Evolutionary conservation across 2,888 invertebrate species (phyloP), one percentile per base, ranked within the genome.

Genomic region (Drosophila bunnanda): DNA sequence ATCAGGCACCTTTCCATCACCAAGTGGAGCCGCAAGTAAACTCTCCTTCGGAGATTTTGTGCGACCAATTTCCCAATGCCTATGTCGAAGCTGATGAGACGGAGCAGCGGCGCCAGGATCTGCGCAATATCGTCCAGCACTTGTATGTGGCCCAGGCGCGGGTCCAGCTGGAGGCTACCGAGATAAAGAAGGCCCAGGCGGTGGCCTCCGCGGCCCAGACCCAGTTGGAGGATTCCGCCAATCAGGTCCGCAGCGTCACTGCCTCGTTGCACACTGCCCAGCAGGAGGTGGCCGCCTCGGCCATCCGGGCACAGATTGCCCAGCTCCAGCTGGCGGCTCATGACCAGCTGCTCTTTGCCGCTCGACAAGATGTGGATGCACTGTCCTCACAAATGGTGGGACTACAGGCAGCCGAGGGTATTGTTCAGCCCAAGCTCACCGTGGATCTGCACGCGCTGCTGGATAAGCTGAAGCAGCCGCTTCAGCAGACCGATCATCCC

Each of bases 301-400:
- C 92, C 0, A 90, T 92, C 36, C 86, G 92, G 4, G 92, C 92
- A 0, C 93, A 93, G 79, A 91, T 91, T 0, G 92, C 92, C 0
- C 93, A 92, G 61, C 72, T 93, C 4, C 93, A 93, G 77, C 68
- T 93, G 61, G 92, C 92, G 4, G 92, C 93, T 0, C 92, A 92
- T 57, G 92, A 93, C 75, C 92, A 93, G 68, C 72, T 93, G 38
- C 69, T 93, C 7, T 93, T 93, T 61, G 92, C 92, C 1, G 92
- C 93, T 5, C 88, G 93, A 2, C 92, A 92, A 79, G 91, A 91
- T 59, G 92, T 93, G 20, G 92, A 92, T 52, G 90, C 92, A 1
- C 53, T 92, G 0, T 92, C 92, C 12, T 91, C 93, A 2, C 92
- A 93, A 78, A 91, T 92, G 80, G 92, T 92, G 1, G 91, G 91